Base-by-base conservation (phyloP, 2,888 invertebrate genomes). In the Teinopalpus imperialis region DNA sequence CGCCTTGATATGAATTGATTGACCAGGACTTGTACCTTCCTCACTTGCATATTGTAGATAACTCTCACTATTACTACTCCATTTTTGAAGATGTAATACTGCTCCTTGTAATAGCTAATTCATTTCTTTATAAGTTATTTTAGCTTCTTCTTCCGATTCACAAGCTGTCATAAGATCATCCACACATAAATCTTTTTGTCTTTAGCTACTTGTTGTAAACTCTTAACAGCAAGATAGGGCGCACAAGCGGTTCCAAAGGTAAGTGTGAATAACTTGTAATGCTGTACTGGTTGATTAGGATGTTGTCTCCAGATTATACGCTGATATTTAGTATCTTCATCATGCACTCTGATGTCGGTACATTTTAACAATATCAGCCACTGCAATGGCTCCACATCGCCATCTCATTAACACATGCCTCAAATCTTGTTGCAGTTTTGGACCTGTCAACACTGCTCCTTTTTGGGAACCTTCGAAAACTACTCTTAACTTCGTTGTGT, bases 151-250 rank as follows among this genome's bases (percentile, higher is more conserved):
- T 8, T 44, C 36, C 0, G 52, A 52, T 1, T 56, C 49, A 18
- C 48, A 50, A 0, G 57, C 60, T 0, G 57, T 47, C 4, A 61
- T 5, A 1, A 59, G 7, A 24, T 61, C 59, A n/a, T 61, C 59
- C 2, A 56, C 48, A 14, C 51, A 53, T 31, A 16, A 56, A 21
- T 56, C 50, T 20, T 10, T 29, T 29, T 16, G 9, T 36, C 30
- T 2, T 47, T 26, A 2, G 47, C 47, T 6, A 47, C 8, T 30
- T 20, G 30, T 10, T 36, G 47, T 18, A 36, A 16, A 2, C 31
- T 13, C 10, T 29, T 39, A 3, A 39, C 29, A 13, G 29, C 29
- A n/a, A n/a, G n/a, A n/a, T n/a, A n/a, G n/a, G 13, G 29, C 6
- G 13, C 29, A 7, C 29, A 29, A 3, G 39, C 39, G 2, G 39